Evolutionary conservation across 1,140 invertebrate genomes (phyloP).

Genomic region (Asobara japonica): DNA sequence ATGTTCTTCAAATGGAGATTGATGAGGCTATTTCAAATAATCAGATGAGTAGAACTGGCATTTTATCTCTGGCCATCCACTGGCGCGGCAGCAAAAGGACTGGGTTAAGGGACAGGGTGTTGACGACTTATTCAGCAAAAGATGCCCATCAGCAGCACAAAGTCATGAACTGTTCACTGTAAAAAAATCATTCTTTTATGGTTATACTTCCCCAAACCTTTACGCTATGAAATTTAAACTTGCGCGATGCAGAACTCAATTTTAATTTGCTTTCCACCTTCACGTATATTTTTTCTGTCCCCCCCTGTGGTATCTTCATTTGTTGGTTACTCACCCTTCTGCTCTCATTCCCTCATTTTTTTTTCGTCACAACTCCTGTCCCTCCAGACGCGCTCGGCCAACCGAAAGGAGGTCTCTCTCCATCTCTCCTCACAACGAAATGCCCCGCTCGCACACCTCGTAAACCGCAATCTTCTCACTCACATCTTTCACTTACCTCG

Average conservation of each 20-base stretch:
- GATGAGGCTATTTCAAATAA: background rate
- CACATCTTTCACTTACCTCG: constrained; percentile 36
- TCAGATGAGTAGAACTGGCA: background rate
- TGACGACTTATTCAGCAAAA: background rate
- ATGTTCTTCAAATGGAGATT: background rate
- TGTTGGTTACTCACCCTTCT: background rate
- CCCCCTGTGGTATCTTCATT: background rate
- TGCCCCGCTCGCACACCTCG: constrained; percentile 22
- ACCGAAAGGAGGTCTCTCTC: constrained; percentile 11
- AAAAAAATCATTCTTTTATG: background rate
- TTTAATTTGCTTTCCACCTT: background rate
- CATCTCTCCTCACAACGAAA: constrained; percentile 8
- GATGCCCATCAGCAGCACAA: background rate
- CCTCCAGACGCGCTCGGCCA: background rate
- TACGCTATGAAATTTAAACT: background rate
- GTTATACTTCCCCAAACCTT: background rate
- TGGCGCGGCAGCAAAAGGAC: background rate
- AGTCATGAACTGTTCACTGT: background rate
- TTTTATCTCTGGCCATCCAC: background rate
- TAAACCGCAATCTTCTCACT: constrained; percentile 40
- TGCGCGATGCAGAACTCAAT: background rate
- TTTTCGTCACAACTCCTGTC: background rate
- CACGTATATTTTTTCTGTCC: background rate
- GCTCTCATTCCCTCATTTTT: constrained; percentile 14
- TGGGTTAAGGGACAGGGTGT: background rate